A percentile compares a stretch with the other conserved stretches of the same genome.
Conservation (phyloP, 2,888 invertebrate species). For the Drosophila prolongata region DNA sequence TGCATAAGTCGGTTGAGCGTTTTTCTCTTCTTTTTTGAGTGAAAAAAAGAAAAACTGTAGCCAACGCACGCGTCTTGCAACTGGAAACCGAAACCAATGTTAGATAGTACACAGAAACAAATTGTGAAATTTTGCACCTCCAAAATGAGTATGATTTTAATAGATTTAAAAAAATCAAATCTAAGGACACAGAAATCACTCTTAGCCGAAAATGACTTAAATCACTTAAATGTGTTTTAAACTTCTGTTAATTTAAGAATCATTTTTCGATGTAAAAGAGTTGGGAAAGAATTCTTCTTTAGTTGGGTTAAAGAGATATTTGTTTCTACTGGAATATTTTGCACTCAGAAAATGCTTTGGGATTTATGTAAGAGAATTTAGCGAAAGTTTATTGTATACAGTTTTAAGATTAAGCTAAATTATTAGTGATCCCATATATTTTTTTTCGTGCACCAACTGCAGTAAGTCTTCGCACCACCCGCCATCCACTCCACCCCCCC, state of each 20-base stretch:
- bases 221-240: no score
- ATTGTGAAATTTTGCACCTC: neutral
- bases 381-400: no score
- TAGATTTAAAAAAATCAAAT: no score
- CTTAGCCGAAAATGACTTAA: no score
- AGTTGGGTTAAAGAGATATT: no score
- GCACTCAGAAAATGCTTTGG: no score
- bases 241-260: no score
- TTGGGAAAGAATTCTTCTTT: no score
- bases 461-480: constrained; percentile 21
- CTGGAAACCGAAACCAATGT: constrained; percentile 43
- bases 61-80: constrained; percentile 52
- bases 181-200: no score
- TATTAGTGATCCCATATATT: neutral
- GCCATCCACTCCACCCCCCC: constrained; percentile 7
- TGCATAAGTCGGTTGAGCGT: constrained; percentile 16
- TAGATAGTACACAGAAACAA: constrained; percentile 3
- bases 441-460: constrained; percentile 7
- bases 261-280: no score
- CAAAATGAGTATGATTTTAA: neutral
- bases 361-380: no score
- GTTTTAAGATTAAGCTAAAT: neutral
- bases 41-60: constrained; percentile 38
- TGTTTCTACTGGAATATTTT: no score
- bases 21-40: constrained; percentile 29